These are phyloP conservation scores for Nymphalis urticae DNA, from an alignment of 2,888 invertebrate species.

Conservation along the genomic window DNA sequence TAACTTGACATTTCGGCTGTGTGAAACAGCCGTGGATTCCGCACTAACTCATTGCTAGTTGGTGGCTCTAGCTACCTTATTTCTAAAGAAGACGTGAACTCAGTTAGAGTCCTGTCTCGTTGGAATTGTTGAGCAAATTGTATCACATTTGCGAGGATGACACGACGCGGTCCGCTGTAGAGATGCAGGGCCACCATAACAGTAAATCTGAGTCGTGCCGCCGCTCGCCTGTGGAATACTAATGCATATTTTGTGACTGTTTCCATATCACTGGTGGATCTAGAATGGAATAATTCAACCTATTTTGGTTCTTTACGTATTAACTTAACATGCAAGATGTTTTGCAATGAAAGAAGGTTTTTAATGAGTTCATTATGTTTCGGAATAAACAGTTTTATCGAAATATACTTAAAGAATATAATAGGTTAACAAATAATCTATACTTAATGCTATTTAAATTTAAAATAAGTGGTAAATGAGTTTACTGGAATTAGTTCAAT, in stretches of 20 bases:
- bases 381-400: no score
- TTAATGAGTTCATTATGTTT: no score
- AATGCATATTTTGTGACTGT: slow-evolving; percentile 53
- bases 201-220: slow-evolving; percentile 69
- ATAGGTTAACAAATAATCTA: no score
- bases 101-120: slow-evolving; percentile 3
- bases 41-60: no score
- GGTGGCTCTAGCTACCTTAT: neutral
- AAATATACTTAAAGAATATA: no score
- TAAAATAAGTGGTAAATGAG: no score
- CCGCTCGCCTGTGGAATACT: slow-evolving; percentile 60
- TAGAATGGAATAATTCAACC: neutral
- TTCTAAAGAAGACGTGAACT: neutral
- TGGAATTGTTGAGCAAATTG: slow-evolving; percentile 21
- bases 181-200: slow-evolving; percentile 63
- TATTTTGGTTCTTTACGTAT: neutral
- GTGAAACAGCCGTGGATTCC: no score
- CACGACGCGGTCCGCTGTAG: slow-evolving; percentile 25
- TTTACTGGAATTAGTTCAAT: no score
- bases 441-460: no score
- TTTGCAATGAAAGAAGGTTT: no score
- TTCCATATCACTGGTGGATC: slow-evolving; percentile 41
- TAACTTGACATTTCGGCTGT: no score
- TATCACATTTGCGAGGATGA: slow-evolving; percentile 26
- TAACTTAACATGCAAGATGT: neutral